These are phyloP conservation scores for Tinea semifulvella DNA, from an alignment of 2,888 invertebrate species.

Conservation along the genomic window DNA sequence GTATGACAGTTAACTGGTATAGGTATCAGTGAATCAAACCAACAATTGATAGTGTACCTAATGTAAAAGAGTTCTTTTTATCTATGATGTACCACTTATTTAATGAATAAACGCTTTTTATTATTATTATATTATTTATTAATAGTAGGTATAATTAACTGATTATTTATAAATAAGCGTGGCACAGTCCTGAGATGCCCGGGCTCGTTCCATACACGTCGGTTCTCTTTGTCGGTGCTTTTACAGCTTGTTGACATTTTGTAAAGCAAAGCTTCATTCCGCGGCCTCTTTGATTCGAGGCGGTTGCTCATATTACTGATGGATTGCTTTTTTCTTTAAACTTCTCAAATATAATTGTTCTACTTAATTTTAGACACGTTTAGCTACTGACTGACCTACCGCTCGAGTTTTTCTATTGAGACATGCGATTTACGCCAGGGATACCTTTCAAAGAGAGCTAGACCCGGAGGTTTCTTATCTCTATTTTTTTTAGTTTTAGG, in stretches of 20 bases:
- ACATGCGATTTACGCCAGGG: too few relatives aligned
- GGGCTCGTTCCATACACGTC: conserved; percentile 16
- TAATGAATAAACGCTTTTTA: too few relatives aligned
- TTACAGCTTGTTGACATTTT: conserved; percentile 54
- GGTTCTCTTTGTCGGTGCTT: conserved; percentile 47
- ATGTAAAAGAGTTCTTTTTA: too few relatives aligned
- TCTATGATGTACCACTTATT: too few relatives aligned
- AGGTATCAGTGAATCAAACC: too few relatives aligned
- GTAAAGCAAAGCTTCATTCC: conserved; percentile 62
- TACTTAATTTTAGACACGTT: conserved; percentile 4
- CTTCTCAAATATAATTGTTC: conserved; percentile 1
- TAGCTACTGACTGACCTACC: too few relatives aligned
- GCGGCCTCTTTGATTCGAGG: conserved; percentile 48
- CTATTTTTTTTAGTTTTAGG: too few relatives aligned
- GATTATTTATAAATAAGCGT: conserved; percentile 49
- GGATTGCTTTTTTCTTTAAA: conserved; percentile 7
- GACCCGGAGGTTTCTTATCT: too few relatives aligned
- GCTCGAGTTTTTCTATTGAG: too few relatives aligned
- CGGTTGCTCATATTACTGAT: conserved; percentile 17
- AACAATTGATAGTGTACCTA: too few relatives aligned
- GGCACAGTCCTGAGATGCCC: conserved; percentile 37
- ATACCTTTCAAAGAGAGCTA: too few relatives aligned
- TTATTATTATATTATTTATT: conserved; percentile 9
- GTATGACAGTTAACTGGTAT: too few relatives aligned
- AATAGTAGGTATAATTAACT: conserved; percentile 36